Conservation (phyloP, 2,113 vertebrate species). For the Collichthys lucidus region DNA sequence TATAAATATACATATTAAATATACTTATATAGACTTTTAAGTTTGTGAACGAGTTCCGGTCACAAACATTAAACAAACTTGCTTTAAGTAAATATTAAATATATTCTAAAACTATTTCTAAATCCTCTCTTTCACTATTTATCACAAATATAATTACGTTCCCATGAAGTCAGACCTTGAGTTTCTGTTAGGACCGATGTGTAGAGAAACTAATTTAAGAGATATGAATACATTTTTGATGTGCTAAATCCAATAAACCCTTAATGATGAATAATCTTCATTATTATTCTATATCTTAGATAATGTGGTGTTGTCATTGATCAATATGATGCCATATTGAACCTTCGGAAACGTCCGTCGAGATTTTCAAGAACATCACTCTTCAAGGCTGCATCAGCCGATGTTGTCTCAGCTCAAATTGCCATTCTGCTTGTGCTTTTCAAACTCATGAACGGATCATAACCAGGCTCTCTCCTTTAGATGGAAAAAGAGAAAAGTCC, state of each 20-base stretch:
- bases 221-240: constrained; percentile 79
- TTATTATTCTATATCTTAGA: constrained; percentile 77
- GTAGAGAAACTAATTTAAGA: constrained; percentile 73
- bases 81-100: constrained; percentile 23
- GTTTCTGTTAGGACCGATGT: constrained; percentile 48
- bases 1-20: constrained; percentile 1
- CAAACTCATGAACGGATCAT: constrained; percentile 60
- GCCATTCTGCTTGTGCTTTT: constrained; percentile 62
- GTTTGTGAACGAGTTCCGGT: neutral
- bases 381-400: constrained; percentile 74
- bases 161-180: constrained; percentile 74
- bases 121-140: constrained; percentile 44
- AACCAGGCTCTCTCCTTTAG: constrained; percentile 25
- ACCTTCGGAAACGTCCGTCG: constrained; percentile 62
- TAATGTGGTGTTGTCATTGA: constrained; percentile 68
- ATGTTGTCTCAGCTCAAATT: constrained; percentile 53
- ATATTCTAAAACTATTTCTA: constrained; percentile 40
- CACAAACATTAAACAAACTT: constrained; percentile 16
- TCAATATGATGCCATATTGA: constrained; percentile 71
- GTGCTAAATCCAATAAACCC: constrained; percentile 70
- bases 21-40: constrained; percentile 4
- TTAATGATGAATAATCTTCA: constrained; percentile 81
- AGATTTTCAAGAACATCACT: constrained; percentile 60
- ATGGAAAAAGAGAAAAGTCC: constrained; percentile 40
- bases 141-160: constrained; percentile 52